Conservation (phyloP, 2,797 vertebrate genomes). For the Semotilus atromaculatus region DNA sequence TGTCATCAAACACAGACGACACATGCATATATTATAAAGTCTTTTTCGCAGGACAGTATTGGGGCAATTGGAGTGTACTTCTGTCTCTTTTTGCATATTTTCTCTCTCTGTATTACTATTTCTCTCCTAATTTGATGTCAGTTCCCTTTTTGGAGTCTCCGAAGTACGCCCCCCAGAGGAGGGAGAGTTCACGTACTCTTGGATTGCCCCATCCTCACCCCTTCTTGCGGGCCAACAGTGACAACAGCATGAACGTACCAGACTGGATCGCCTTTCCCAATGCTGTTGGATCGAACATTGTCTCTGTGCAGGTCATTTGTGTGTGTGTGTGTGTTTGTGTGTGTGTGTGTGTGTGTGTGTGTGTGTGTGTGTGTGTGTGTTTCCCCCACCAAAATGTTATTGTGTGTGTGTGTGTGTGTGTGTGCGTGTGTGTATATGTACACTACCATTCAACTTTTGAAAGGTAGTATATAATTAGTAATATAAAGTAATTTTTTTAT, state of each 20-base stretch:
- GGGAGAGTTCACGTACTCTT: slow-evolving; percentile 81
- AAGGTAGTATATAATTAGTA: background rate
- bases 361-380: background rate
- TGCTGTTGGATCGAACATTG: slow-evolving; percentile 77
- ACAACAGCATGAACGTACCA: slow-evolving; percentile 90
- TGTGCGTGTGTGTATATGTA: background rate
- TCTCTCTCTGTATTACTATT: background rate
- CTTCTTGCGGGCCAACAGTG: slow-evolving; percentile 91
- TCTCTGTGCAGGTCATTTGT: slow-evolving; percentile 79
- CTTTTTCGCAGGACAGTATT: background rate
- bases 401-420: background rate
- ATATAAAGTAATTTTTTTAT: background rate
- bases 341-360: background rate
- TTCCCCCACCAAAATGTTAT: background rate
- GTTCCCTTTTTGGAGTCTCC: slow-evolving; percentile 93
- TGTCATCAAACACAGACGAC: background rate
- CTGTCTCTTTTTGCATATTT: background rate
- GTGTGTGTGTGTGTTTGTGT: background rate
- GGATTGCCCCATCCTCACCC: slow-evolving; percentile 84
- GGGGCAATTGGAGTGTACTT: background rate
- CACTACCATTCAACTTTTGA: background rate
- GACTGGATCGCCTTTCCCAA: slow-evolving; percentile 89
- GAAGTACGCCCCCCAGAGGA: slow-evolving; percentile 86
- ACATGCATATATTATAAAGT: background rate
- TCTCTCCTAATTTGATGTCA: slow-evolving; percentile 57